Evolutionary conservation across 2,797 vertebrate genomes (phyloP).

Genomic region (Geotrypetes seraphini): DNA sequence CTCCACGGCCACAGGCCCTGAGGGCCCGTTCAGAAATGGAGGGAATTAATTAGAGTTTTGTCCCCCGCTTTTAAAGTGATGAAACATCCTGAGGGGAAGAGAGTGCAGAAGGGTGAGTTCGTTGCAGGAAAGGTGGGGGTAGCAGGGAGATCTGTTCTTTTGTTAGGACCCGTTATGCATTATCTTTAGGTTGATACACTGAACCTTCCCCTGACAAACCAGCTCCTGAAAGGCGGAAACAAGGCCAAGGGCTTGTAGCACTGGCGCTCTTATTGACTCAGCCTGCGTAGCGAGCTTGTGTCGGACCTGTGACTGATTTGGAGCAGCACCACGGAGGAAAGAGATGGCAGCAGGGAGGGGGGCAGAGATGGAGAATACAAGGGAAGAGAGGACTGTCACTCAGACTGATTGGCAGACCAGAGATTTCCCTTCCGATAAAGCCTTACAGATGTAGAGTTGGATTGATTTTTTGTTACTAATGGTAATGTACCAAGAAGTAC

Average conservation of each 20-base stretch:
- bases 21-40: constrained; percentile 88
- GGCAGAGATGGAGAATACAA: neutral
- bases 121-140: constrained; percentile 18
- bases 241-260: neutral
- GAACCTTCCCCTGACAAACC: neutral
- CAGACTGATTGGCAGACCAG: constrained; percentile 36
- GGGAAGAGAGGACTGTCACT: constrained; percentile 36
- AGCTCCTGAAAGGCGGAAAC: constrained; percentile 7
- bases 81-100: constrained; percentile 28
- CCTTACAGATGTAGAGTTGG: constrained; percentile 56
- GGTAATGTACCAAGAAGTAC: constrained; percentile 59
- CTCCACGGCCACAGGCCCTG: constrained; percentile 70
- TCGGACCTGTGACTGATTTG: constrained; percentile 43
- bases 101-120: constrained; percentile 5
- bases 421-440: constrained; percentile 60
- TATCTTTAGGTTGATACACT: neutral
- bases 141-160: neutral
- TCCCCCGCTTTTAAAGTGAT: constrained; percentile 85
- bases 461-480: constrained; percentile 68
- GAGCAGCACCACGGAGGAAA: constrained; percentile 41
- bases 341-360: constrained; percentile 24
- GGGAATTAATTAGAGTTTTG: constrained; percentile 97
- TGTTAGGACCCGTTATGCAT: constrained; percentile 20
- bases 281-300: neutral
- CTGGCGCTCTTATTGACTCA: constrained; percentile 11